Evolutionary conservation across 2,113 vertebrate species (phyloP), one percentile per base, ranked within the genome.

Genomic region (Bucco capensis): DNA sequence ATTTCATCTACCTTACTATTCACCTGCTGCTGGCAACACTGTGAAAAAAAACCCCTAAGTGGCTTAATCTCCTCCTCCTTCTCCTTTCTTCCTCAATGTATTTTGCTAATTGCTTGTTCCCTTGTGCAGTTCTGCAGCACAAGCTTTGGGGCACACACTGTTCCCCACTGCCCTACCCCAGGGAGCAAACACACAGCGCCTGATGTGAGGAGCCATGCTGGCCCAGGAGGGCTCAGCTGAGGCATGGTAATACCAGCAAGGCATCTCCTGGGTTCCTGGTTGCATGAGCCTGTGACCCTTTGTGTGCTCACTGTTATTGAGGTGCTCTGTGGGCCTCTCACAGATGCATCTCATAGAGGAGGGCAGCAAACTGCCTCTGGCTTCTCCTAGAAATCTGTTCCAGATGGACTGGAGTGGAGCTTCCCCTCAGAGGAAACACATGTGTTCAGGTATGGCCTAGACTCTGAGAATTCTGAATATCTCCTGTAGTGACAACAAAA

Each of bases 281-380:
- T 56, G 7, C 40, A 19, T 54, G 60, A 72, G 44, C 31, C 66
- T 19, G 12, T 82, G 84, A 71, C 47, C 57, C 28, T 76, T 89
- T 73, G 54, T 69, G 47, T 61, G 65, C 46, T 88, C 3, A 4
- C 47, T 57, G 71, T 74, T 89, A 74, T 88, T 60, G 75, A 88
- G 66, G 73, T 90, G 85, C 47, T 81, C 50, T 9, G 12, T 79
- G 75, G 75, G 85, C 89, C 86, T 88, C 91, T 93, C 82, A 81
- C 92, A 97, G 90, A 92, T 97, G 93, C 72, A 93, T 89, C 82
- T 93, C 49, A 61, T 86, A 83, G 35, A 85, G 65, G 37, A 92
- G 89, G 16, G 51, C 33, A 89, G 83, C 33, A 93, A 92, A 95
- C 21, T 0, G 37, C 85, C 82, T 71, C 74, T 85, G 72, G 90